Evolutionary conservation across 1,140 invertebrate genomes (phyloP).

Genomic region (Orchesella cincta): DNA sequence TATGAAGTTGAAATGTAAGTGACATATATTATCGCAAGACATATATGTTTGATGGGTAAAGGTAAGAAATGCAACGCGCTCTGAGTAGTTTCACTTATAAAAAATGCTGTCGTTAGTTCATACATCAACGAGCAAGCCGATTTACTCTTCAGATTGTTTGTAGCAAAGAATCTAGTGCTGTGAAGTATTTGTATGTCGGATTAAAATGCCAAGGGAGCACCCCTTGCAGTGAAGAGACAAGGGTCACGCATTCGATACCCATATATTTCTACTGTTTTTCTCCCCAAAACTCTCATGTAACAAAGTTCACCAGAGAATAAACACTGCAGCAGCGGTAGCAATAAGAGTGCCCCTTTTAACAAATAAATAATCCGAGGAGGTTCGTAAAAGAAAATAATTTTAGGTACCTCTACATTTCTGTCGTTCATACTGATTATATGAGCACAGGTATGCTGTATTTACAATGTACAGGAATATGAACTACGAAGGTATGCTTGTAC

Average conservation of each 20-base stretch:
- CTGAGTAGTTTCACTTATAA: too few species aligned
- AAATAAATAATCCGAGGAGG: background rate
- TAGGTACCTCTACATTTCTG: background rate
- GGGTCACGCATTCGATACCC: conserved; percentile 22
- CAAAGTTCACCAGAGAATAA: background rate
- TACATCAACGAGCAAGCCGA: background rate
- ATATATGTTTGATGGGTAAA: too few species aligned
- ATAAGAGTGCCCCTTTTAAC: background rate
- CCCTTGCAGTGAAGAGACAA: conserved; percentile 46
- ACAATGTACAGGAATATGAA: background rate
- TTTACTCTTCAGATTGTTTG: background rate
- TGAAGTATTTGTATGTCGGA: conserved; percentile 35
- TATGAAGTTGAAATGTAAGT: background rate
- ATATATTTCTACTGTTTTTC: too few species aligned
- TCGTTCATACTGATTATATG: background rate
- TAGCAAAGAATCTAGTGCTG: background rate
- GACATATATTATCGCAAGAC: background rate
- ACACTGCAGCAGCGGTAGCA: background rate
- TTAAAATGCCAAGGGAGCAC: conserved; percentile 51
- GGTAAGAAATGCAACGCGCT: too few species aligned
- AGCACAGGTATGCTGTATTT: background rate
- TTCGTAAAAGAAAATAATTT: background rate
- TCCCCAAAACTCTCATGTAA: too few species aligned
- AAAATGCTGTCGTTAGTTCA: background rate
- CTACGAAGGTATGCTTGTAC: background rate